A percentile compares a stretch with the other conserved stretches of the same genome.
Conservation (phyloP, 2,888 invertebrate genomes). For the Thecocarcelia acutangulata region DNA sequence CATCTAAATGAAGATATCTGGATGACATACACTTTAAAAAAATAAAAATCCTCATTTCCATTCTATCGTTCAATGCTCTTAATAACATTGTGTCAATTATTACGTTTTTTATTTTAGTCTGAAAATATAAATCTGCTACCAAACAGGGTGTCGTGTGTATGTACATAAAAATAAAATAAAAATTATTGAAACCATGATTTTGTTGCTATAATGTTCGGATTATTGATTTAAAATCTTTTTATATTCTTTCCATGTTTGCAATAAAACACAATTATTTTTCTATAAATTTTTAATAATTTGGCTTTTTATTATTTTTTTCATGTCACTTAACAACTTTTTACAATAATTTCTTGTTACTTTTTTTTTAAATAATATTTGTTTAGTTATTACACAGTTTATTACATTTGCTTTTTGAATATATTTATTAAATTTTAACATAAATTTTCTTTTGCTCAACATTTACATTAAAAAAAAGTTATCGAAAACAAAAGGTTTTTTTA, state of each 20-base stretch:
- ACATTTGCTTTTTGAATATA: conserved; percentile 44
- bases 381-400: conserved; percentile 69
- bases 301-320: conserved; percentile 54
- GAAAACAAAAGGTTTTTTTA: conserved; percentile 26
- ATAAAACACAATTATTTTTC: conserved; percentile 1
- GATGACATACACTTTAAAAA: too few relatives aligned
- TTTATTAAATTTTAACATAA: conserved; percentile 47
- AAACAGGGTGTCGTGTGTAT: too few relatives aligned
- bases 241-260: background rate
- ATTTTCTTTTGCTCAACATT: conserved; percentile 61
- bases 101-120: too few relatives aligned
- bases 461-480: conserved; percentile 48
- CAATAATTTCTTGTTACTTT: conserved; percentile 46
- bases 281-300: conserved; percentile 52
- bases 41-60: too few relatives aligned
- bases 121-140: too few relatives aligned
- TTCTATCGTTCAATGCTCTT: too few relatives aligned
- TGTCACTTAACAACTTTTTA: conserved; percentile 68
- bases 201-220: too few relatives aligned
- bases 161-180: too few relatives aligned
- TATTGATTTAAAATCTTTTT: too few relatives aligned
- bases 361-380: conserved; percentile 57
- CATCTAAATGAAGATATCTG: too few relatives aligned
- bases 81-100: too few relatives aligned
- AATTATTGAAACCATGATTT: too few relatives aligned